Evolutionary conservation across 2,888 invertebrate genomes (phyloP).

Genomic region (Thera obeliscata): DNA sequence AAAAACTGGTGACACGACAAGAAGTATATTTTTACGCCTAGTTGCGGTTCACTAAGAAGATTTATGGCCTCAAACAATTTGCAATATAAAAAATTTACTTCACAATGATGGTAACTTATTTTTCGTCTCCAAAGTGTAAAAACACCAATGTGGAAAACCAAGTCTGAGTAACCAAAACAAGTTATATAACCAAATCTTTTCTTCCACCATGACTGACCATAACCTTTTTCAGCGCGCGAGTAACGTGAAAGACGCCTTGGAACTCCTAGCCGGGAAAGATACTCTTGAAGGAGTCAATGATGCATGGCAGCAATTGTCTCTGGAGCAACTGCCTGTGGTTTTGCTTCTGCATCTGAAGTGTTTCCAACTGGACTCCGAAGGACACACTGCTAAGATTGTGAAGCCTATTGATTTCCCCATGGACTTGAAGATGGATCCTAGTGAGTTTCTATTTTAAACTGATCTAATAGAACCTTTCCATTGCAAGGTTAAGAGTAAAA

Average conservation of each 20-base stretch:
- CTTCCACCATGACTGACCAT: neutral
- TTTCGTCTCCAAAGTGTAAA: slow-evolving; percentile 60
- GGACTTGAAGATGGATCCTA: slow-evolving; percentile 94
- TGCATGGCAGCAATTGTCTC: slow-evolving; percentile 94
- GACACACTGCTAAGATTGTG: slow-evolving; percentile 95
- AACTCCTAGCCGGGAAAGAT: slow-evolving; percentile 93
- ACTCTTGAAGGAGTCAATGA: slow-evolving; percentile 94
- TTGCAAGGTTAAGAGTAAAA: too few species aligned
- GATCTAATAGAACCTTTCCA: neutral
- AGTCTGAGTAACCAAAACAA: slow-evolving; percentile 48
- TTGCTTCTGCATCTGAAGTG: slow-evolving; percentile 96
- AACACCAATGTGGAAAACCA: slow-evolving; percentile 50
- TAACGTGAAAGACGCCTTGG: slow-evolving; percentile 94
- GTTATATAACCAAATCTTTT: neutral
- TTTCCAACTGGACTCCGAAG: slow-evolving; percentile 95
- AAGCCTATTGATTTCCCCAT: slow-evolving; percentile 96
- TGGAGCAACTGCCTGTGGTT: slow-evolving; percentile 95
- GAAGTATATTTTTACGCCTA: too few species aligned
- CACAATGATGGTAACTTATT: slow-evolving; percentile 58
- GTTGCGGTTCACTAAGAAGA: too few species aligned
- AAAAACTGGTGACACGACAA: too few species aligned
- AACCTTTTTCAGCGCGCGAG: slow-evolving; percentile 87
- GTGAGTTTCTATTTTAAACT: slow-evolving; percentile 71
- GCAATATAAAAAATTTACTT: neutral
- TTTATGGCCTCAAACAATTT: too few species aligned